Percentiles rank a stretch among this genome's conserved stretches.
Evolutionary conservation across 1,140 invertebrate species (phyloP).

Genomic region (Drosophila pectinifera): DNA sequence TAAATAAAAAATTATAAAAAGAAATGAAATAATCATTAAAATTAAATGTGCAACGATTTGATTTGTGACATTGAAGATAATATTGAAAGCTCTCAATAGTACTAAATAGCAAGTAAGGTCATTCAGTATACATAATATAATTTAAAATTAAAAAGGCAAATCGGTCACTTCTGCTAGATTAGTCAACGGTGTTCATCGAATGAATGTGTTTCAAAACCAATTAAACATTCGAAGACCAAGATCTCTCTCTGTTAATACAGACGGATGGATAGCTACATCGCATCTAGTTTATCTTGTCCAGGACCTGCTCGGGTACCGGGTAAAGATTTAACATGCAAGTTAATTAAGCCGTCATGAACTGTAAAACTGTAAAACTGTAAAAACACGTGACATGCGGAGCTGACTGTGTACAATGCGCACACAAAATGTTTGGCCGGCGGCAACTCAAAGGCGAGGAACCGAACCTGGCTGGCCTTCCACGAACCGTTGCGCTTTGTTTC

Average conservation of each 20-base stretch:
- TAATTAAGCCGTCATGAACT: conserved; percentile 20
- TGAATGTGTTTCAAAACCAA: background rate
- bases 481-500: conserved; percentile 2
- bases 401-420: background rate
- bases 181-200: no score
- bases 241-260: background rate
- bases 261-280: background rate
- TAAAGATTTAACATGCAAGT: conserved; percentile 7
- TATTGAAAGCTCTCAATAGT: no score
- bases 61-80: no score
- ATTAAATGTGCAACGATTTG: no score
- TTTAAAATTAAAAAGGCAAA: no score
- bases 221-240: background rate
- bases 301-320: background rate
- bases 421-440: conserved; percentile 6
- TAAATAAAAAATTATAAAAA: no score
- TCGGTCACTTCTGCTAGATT: no score
- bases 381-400: conserved; percentile 17
- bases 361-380: conserved; percentile 11
- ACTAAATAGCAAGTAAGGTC: no score
- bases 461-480: background rate
- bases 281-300: background rate
- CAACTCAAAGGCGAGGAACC: conserved; percentile 9
- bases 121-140: no score
- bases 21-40: no score